phyloP scores from a whole-genome alignment of 2,113 vertebrate species.

The Edolisoma coerulescens region DNA sequence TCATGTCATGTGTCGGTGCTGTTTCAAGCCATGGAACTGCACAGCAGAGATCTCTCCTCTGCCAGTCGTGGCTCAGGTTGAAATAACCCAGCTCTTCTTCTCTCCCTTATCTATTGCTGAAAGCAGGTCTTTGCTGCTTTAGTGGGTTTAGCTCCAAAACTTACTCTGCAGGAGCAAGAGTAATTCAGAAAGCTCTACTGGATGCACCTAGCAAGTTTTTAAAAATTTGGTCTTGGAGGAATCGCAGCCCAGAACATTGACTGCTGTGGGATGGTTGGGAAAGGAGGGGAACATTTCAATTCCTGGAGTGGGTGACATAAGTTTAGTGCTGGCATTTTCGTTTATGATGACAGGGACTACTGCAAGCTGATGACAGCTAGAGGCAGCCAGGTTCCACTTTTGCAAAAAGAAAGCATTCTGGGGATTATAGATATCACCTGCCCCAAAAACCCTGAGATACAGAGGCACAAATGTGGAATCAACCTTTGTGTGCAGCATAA shows the following conservation, averaged over 20 bases:
- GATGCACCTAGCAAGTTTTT: not conserved
- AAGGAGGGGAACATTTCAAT: not conserved
- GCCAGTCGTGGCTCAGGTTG: not conserved
- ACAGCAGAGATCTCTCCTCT: not conserved
- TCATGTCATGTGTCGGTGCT: fast-evolving
- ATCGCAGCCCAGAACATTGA: not conserved
- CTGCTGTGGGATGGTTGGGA: not conserved
- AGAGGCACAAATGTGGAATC: not conserved
- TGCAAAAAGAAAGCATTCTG: not conserved
- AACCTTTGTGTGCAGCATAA: not conserved
- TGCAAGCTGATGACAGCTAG: not conserved
- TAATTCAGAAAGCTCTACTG: not conserved
- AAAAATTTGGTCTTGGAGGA: not conserved
- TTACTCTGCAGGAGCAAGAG: not conserved
- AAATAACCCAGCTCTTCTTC: not conserved
- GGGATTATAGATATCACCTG: not conserved
- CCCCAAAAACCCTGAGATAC: not conserved
- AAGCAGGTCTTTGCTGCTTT: not conserved
- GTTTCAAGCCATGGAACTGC: not conserved
- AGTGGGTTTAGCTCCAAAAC: not conserved
- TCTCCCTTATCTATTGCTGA: not conserved
- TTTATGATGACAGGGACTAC: not conserved
- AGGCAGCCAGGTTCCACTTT: not conserved
- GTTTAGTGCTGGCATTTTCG: not conserved
- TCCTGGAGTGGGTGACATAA: not conserved